phyloP scores from a whole-genome alignment of 2,888 invertebrate genomes.

The Cantharis flavilabris region DNA sequence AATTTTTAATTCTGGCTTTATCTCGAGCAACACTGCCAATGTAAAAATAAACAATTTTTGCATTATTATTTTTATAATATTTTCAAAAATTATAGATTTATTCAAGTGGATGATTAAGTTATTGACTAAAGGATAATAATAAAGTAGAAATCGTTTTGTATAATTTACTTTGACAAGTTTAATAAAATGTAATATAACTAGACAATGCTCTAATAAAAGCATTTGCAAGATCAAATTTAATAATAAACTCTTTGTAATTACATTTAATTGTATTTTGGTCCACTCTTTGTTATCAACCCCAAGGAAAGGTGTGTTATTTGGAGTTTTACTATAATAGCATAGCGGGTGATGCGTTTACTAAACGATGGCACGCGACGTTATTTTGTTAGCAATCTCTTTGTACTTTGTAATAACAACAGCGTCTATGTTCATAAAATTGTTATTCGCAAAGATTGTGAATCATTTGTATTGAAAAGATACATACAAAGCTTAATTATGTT shows the following conservation, averaged over 20 bases:
- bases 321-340: conserved; percentile 14
- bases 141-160: background rate
- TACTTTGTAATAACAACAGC: conserved; percentile 14
- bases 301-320: conserved; percentile 16
- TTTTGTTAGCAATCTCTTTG: conserved; percentile 25
- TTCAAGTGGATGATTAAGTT: background rate
- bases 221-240: conserved; percentile 15
- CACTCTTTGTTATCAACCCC: conserved; percentile 21
- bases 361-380: conserved; percentile 26
- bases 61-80: background rate
- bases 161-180: background rate
- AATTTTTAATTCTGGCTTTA: background rate
- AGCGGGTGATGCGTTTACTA: conserved; percentile 22
- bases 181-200: background rate
- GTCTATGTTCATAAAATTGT: background rate
- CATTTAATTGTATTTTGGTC: conserved; percentile 21
- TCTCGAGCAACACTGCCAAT: background rate
- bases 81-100: background rate
- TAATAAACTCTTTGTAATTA: conserved; percentile 22
- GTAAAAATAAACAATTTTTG: background rate
- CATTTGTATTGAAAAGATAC: conserved; percentile 1
- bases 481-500: background rate
- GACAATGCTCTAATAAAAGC: background rate
- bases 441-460: conserved; percentile 6
- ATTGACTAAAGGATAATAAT: background rate